Conservation (phyloP, 2,113 vertebrate genomes). For the Periophthalmodon schlosseri region DNA sequence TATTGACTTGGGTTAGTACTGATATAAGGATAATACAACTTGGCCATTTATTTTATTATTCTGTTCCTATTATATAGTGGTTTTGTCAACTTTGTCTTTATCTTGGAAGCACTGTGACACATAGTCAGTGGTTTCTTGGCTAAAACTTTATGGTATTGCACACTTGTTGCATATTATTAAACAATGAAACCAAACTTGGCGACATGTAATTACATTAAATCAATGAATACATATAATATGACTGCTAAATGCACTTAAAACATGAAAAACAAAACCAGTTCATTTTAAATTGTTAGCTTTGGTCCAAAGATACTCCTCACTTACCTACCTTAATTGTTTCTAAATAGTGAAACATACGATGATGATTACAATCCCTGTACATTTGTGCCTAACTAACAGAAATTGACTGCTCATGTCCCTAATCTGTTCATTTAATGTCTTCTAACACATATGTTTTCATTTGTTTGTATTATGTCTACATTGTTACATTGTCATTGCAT, state of each 20-base stretch:
- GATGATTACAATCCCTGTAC: background rate
- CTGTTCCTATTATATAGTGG: too few relatives aligned
- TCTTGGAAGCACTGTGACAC: background rate
- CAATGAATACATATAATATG: background rate
- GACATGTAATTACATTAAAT: too few relatives aligned
- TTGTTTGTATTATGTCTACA: background rate
- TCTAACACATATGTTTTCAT: conserved; percentile 28
- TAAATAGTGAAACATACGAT: background rate
- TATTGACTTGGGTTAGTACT: background rate
- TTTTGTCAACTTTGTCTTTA: background rate
- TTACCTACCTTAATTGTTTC: too few relatives aligned
- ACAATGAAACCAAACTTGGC: background rate
- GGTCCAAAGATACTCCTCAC: too few relatives aligned
- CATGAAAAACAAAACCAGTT: too few relatives aligned
- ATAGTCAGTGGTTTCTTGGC: background rate
- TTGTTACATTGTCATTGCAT: conserved; percentile 6
- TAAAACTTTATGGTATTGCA: background rate
- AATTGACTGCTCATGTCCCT: background rate
- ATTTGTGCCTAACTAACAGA: too few relatives aligned
- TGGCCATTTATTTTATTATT: background rate
- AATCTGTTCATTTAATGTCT: conserved; percentile 8
- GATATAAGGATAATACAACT: background rate
- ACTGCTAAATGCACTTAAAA: too few relatives aligned
- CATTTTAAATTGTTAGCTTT: too few relatives aligned
- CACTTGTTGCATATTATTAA: background rate